Evolutionary conservation across 2,888 invertebrate genomes (phyloP).

Genomic region (Peribatodes rhomboidaria): DNA sequence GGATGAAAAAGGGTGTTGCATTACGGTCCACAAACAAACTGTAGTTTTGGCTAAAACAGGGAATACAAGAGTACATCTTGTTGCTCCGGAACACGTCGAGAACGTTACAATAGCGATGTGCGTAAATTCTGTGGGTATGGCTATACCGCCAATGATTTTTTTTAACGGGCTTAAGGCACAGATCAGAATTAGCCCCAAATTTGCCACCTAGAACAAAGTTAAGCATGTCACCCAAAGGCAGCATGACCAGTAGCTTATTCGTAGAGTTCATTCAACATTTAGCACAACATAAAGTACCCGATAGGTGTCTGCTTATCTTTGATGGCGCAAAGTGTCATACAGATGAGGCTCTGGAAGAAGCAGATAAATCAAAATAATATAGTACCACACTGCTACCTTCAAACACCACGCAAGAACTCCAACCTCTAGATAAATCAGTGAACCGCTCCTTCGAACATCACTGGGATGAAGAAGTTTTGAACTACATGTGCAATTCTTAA

Average conservation of each 20-base stretch:
- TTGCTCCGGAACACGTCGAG: constrained; percentile 46
- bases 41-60: constrained; percentile 45
- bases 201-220: constrained; percentile 42
- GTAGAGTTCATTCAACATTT: constrained; percentile 44
- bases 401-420: constrained; percentile 5
- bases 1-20: constrained; percentile 44
- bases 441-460: constrained; percentile 35
- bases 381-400: constrained; percentile 45
- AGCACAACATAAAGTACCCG: constrained; percentile 37
- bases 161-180: constrained; percentile 38
- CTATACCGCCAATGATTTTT: constrained; percentile 46
- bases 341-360: no score
- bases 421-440: constrained; percentile 1
- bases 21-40: constrained; percentile 42
- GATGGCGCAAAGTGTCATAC: no score
- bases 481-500: constrained; percentile 24
- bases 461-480: constrained; percentile 42
- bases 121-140: constrained; percentile 34
- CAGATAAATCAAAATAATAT: no score
- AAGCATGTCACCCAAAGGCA: no score
- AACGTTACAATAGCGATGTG: constrained; percentile 47
- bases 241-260: constrained; percentile 40
- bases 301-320: constrained; percentile 47
- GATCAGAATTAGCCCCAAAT: constrained; percentile 40
- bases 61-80: constrained; percentile 42